Percentiles rank a stretch among this genome's conserved stretches.
Conservation (phyloP, 2,888 invertebrate species). For the Camptogramma bilineatum region DNA sequence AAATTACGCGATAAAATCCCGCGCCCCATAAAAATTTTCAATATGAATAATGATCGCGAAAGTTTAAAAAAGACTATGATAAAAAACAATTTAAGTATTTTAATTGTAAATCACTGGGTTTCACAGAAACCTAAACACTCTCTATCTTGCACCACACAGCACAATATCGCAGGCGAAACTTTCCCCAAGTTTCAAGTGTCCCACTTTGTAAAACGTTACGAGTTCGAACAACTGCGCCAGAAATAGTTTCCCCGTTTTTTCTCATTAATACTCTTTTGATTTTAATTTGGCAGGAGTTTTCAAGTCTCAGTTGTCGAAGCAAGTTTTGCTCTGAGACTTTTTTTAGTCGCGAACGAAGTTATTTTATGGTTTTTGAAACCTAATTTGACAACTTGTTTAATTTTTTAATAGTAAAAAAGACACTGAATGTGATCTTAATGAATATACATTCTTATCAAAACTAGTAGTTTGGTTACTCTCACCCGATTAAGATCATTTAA, state of each 20-base stretch:
- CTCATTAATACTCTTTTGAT: conserved; percentile 31
- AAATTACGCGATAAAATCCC: too few relatives aligned
- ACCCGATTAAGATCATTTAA: too few relatives aligned
- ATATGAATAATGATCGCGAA: too few relatives aligned
- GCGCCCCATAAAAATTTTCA: too few relatives aligned
- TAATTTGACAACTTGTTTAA: not conserved
- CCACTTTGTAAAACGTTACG: conserved; percentile 47
- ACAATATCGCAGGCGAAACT: conserved; percentile 44
- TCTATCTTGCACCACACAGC: conserved; percentile 23
- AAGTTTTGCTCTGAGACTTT: conserved; percentile 2
- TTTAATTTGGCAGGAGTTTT: conserved; percentile 27
- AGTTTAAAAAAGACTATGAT: too few relatives aligned
- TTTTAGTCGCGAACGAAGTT: not conserved
- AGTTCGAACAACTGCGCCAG: conserved; percentile 25
- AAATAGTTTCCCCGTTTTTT: conserved; percentile 28
- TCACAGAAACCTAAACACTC: too few relatives aligned
- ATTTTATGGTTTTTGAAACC: not conserved
- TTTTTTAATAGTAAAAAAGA: too few relatives aligned
- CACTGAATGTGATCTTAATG: too few relatives aligned
- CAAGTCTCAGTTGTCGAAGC: not conserved
- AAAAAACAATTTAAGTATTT: too few relatives aligned
- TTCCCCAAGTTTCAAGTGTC: conserved; percentile 43
- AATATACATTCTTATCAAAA: too few relatives aligned
- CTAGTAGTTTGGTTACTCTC: too few relatives aligned
- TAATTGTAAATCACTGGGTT: too few relatives aligned